Evolutionary conservation across 2,797 vertebrate species (phyloP), one percentile per base, ranked within the genome.

Genomic region (Malurus splendens): DNA sequence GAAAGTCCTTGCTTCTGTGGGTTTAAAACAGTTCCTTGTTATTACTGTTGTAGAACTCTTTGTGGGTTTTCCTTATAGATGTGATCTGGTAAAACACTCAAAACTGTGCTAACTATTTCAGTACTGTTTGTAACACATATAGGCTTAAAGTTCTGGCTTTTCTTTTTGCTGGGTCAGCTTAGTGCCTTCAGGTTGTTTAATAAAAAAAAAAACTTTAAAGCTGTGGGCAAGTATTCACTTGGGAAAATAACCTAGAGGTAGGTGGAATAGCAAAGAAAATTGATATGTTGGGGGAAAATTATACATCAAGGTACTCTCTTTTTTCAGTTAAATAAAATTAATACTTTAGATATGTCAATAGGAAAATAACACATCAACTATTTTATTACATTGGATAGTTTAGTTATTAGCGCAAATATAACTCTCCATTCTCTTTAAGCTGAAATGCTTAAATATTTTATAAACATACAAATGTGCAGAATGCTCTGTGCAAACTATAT

Each of bases 101-200:
- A 79, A 86, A 90, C 71, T 41, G 2, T 79, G 60, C 92, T 93
- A 89, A 80, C 78, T 91, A 54, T 83, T 93, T 89, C 72, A 91
- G 75, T 94, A 89, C 91, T 92, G 52, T 90, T 95, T 96, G 77
- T 90, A 94, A 93, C 68, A 87, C 39, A 65, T 54, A 82, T 3
- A 75, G 52, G 66, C 54, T 76, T 93, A 60, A 91, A 76, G 14
- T 76, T 94, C 85, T 96, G 92, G 79, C 90, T 91, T 94, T 94
- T 90, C 20, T 65, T 95, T 95, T 80, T 94, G 91, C 94, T 87
- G 80, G 83, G 82, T 96, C 96, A 97, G 96, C 96, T 95, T 83
- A 93, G 80, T 87, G 41, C 75, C 71, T 95, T 96, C 91, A 91
- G 88, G 74, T 92, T 95, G 90, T 87, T 91, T 90, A 93, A 92